phyloP scores from a whole-genome alignment of 2,797 vertebrate species.

The Threskiornis aethiopicus region DNA sequence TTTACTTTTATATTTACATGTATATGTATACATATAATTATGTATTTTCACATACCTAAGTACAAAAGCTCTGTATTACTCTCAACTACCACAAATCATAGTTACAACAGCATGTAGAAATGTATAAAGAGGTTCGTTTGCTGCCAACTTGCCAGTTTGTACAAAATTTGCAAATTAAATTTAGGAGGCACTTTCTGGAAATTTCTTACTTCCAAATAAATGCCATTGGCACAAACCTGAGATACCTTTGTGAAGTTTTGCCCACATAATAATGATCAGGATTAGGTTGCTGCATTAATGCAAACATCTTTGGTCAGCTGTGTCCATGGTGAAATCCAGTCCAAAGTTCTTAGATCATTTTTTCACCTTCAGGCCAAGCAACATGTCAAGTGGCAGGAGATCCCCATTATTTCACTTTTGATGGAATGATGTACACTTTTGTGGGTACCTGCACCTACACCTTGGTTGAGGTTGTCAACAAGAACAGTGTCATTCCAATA shows the following conservation, averaged over 20 bases:
- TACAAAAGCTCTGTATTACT: not conserved
- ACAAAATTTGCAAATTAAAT: not conserved
- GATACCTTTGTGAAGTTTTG: not conserved
- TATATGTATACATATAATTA: not conserved
- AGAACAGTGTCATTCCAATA: conserved; percentile 43
- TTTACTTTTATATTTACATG: not conserved
- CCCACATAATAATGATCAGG: not conserved
- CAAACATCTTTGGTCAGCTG: not conserved
- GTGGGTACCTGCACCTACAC: conserved; percentile 74
- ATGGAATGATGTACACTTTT: conserved; percentile 71
- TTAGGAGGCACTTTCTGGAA: not conserved
- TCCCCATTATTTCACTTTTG: conserved; percentile 75
- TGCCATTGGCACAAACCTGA: not conserved
- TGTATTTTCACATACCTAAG: not conserved
- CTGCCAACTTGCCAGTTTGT: not conserved
- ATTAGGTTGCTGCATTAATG: not conserved
- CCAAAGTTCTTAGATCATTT: not conserved
- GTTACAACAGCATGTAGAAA: not conserved
- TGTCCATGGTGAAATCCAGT: not conserved
- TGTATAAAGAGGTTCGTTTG: not conserved
- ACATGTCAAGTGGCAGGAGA: conserved; percentile 69
- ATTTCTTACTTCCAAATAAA: not conserved
- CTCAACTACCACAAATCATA: not conserved
- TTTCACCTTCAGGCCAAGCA: conserved; percentile 48
- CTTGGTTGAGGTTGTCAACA: conserved; percentile 54